Conservation (phyloP, 2,797 vertebrate species). For the Vultur gryphus region DNA sequence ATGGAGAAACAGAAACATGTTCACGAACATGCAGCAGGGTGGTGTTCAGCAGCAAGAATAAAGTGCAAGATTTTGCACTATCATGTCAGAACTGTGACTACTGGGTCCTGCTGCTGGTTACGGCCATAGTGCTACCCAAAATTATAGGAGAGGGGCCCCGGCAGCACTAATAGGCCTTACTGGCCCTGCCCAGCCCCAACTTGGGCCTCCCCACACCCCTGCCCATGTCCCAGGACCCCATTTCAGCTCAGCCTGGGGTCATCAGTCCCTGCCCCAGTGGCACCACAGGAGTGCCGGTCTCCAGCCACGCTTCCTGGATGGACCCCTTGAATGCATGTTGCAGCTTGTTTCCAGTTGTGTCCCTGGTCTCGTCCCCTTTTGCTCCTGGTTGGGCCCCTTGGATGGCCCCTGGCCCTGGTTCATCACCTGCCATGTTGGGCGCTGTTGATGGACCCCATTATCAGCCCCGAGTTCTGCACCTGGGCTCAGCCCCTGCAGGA, state of each 20-base stretch:
- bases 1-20: background rate
- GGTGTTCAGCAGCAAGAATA: background rate
- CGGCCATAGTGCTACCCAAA: background rate
- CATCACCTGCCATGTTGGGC: background rate
- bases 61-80: background rate
- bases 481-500: background rate
- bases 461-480: background rate
- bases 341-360: background rate
- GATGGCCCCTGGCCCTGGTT: background rate
- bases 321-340: background rate
- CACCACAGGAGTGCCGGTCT: accelerated
- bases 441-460: background rate
- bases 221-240: background rate
- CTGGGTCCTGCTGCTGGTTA: background rate
- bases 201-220: background rate
- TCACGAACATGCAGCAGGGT: background rate
- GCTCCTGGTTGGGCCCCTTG: background rate
- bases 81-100: background rate
- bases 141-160: background rate
- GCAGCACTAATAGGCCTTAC: background rate
- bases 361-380: background rate
- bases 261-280: background rate
- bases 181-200: background rate
- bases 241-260: background rate
- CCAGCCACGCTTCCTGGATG: background rate